phyloP scores from a whole-genome alignment of 2,888 invertebrate genomes.

The Diaperis boleti region DNA sequence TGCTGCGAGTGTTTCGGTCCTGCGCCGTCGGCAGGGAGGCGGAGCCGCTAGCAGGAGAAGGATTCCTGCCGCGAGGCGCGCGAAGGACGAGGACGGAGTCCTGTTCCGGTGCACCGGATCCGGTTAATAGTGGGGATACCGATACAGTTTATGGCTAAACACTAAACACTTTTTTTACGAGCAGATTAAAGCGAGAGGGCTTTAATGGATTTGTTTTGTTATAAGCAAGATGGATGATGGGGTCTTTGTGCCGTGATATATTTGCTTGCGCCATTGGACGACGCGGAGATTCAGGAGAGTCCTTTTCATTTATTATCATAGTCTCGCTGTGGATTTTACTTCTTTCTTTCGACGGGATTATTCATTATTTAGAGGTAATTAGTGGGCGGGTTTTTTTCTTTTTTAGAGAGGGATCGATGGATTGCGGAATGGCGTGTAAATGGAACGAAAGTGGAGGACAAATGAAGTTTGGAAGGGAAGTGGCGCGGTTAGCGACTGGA shows the following conservation, averaged over 20 bases:
- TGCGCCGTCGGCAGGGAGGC: slow-evolving; percentile 49
- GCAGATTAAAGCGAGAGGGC: slow-evolving; percentile 62
- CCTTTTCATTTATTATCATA: slow-evolving; percentile 56
- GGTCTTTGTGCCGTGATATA: slow-evolving; percentile 57
- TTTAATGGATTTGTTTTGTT: slow-evolving; percentile 62
- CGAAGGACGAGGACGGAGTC: slow-evolving; percentile 43
- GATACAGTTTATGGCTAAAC: slow-evolving; percentile 66
- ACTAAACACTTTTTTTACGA: slow-evolving; percentile 65
- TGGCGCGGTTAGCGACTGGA: slow-evolving; percentile 2
- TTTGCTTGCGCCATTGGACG: slow-evolving; percentile 58
- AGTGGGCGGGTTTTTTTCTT: slow-evolving; percentile 17
- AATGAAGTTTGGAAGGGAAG: not conserved
- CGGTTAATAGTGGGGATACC: slow-evolving; percentile 62
- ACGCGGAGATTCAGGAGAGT: slow-evolving; percentile 53
- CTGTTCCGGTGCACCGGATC: slow-evolving; percentile 56
- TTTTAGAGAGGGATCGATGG: slow-evolving; percentile 1
- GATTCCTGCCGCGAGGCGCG: slow-evolving; percentile 30
- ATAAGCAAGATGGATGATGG: slow-evolving; percentile 57
- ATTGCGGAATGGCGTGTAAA: not conserved
- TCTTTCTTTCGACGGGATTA: slow-evolving; percentile 41
- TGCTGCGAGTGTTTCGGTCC: slow-evolving; percentile 31
- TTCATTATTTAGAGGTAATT: slow-evolving; percentile 54
- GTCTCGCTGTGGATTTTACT: slow-evolving; percentile 48
- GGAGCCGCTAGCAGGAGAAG: slow-evolving; percentile 28
- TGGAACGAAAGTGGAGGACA: slow-evolving; percentile 5